Conservation (phyloP, 2,888 invertebrate genomes). For the Hetaerina titia region DNA sequence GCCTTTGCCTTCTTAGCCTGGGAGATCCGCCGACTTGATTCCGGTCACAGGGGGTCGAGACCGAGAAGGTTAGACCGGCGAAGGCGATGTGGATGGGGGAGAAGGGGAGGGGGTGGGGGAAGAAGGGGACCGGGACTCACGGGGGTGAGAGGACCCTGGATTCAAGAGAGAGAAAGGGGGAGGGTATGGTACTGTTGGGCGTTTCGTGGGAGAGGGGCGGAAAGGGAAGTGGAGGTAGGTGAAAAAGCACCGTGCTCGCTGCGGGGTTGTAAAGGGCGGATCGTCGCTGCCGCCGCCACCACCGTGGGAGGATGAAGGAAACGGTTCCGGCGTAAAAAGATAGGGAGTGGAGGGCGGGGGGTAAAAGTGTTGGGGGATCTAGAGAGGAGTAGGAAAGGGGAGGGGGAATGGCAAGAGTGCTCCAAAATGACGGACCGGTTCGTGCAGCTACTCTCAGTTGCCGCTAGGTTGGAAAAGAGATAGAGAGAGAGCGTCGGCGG, state of each 20-base stretch:
- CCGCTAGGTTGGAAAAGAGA: background rate
- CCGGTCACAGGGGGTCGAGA: conserved; percentile 10
- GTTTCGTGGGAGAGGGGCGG: no score
- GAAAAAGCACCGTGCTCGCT: background rate
- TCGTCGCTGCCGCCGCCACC: background rate
- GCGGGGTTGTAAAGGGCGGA: background rate
- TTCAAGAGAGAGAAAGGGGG: background rate
- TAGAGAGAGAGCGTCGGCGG: background rate
- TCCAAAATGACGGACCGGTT: conserved; percentile 55
- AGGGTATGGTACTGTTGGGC: background rate
- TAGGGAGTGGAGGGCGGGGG: background rate
- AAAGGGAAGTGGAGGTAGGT: background rate
- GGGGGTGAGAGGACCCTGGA: background rate
- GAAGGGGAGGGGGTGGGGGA: background rate
- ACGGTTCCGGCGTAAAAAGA: background rate
- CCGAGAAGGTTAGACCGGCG: background rate
- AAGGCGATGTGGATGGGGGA: background rate
- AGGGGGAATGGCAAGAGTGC: background rate
- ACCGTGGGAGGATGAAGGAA: conserved; percentile 39
- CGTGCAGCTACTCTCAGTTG: conserved; percentile 49
- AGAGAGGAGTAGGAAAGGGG: background rate
- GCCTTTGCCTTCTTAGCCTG: background rate
- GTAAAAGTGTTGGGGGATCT: background rate
- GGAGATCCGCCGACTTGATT: conserved; percentile 29
- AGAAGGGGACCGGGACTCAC: background rate